These are phyloP conservation scores for Tadarida brasiliensis DNA, from an alignment of 2,797 vertebrate genomes.

Conservation along the genomic window DNA sequence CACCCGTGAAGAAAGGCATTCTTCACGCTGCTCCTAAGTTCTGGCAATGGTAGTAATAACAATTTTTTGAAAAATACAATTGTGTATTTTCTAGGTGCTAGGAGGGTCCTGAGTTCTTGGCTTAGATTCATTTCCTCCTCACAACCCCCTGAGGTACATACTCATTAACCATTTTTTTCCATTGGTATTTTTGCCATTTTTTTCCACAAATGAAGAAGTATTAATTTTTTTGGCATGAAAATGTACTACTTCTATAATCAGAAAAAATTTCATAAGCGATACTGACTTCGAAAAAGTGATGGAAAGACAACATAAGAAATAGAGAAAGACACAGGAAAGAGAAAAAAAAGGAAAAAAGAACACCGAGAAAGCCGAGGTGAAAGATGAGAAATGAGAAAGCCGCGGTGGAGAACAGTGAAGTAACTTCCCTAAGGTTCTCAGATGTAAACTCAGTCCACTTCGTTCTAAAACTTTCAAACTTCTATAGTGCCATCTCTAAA, in stretches of 20 bases:
- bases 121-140: background rate
- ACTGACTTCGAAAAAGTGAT: background rate
- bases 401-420: background rate
- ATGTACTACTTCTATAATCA: constrained; percentile 8
- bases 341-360: background rate
- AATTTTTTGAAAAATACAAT: background rate
- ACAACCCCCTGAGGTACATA: background rate
- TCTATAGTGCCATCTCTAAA: background rate
- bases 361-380: background rate
- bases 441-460: background rate
- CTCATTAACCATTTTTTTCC: background rate
- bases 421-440: background rate
- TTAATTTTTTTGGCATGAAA: background rate
- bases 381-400: background rate
- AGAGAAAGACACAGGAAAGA: background rate
- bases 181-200: background rate
- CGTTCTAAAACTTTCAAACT: background rate
- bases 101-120: background rate
- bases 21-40: background rate
- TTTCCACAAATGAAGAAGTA: background rate
- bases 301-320: background rate
- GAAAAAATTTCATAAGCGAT: background rate
- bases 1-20: too few relatives aligned
- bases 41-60: background rate
- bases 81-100: background rate